Evolutionary conservation across 2,888 invertebrate species (phyloP), one percentile per base, ranked within the genome.

Genomic region (Agonopterix subpropinquella): DNA sequence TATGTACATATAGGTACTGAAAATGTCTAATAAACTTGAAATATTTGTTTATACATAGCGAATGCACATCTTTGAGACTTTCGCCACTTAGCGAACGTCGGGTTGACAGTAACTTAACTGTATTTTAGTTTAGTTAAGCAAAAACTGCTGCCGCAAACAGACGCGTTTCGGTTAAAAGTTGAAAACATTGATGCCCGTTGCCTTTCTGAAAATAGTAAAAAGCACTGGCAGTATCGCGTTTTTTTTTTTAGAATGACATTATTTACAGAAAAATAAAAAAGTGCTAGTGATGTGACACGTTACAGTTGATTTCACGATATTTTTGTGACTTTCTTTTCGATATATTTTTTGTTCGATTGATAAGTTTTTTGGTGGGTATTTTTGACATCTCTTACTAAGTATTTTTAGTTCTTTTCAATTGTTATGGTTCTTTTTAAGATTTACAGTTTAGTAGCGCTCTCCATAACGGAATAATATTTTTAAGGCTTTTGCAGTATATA

Each of bases 21-120:
- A 28, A 28, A 48, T 48, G 44, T 43, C 39, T 52, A 61, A 62
- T 59, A 52, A 59, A 57, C 54, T 58, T 52, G 54, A 62, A 64
- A 63, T 59, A 57, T 58, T 61, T 61, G 53, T 51, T 11, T 47
- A 11, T 47, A 57, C 52, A 60, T 51, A 59, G 48, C 44, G 44
- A 43, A 42, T 28, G 18, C 45, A 46, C 55, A 50, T 58, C 48
- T 58, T 11, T 41, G 37, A 45, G 48, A 56, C 63, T 61, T 61
- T 61, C 61, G 57, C 62, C 56, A 48, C 49, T 56, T 55, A 54
- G 55, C 56, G 50, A 11, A 28, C 28, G 28, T 28, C 10, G 13
- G 8, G n/a, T 51, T 48, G 59, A 61, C 61, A 59, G 53, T 46
- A 47, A 50, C 44, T 44, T 28, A n/a, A 46, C 28, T 28, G 28